A percentile compares a stretch with the other conserved stretches of the same genome.
Conservation (phyloP, 2,888 invertebrate genomes). For the Leptinotarsa juncta region DNA sequence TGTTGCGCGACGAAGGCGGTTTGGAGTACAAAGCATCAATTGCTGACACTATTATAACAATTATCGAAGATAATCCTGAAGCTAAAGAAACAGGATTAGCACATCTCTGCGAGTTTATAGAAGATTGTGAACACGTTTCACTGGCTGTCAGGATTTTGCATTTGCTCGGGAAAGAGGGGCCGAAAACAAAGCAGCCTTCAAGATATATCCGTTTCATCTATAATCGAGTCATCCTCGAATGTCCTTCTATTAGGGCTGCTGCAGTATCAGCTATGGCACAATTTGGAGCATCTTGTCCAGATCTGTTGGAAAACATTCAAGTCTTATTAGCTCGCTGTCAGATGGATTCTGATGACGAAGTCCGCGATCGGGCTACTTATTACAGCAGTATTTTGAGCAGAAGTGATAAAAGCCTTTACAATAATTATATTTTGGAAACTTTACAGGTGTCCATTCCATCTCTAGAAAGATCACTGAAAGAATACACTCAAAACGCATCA, state of each 20-base stretch:
- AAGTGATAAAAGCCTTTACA: slow-evolving; percentile 76
- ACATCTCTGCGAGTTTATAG: slow-evolving; percentile 99
- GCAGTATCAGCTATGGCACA: slow-evolving; percentile 98
- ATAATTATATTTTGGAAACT: slow-evolving; percentile 81
- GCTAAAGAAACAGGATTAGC: slow-evolving; percentile 97
- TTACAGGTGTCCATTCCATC: slow-evolving; percentile 86
- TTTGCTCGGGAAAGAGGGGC: slow-evolving; percentile 96
- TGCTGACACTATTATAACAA: slow-evolving; percentile 96
- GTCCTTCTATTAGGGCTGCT: slow-evolving; percentile 94
- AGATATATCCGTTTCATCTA: slow-evolving; percentile 86
- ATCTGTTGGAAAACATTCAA: slow-evolving; percentile 85
- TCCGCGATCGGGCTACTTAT: slow-evolving; percentile 96
- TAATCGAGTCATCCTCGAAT: slow-evolving; percentile 94
- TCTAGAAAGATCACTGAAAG: slow-evolving; percentile 87
- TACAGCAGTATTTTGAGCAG: slow-evolving; percentile 88
- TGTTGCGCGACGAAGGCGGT: slow-evolving; percentile 77
- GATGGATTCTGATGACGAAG: slow-evolving; percentile 98
- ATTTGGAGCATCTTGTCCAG: slow-evolving; percentile 95
- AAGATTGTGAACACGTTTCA: slow-evolving; percentile 98
- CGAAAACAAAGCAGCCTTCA: slow-evolving; percentile 79
- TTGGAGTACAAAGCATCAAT: slow-evolving; percentile 95
- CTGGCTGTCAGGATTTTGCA: slow-evolving; percentile 96
- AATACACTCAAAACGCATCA: slow-evolving; percentile 80
- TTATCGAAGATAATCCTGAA: slow-evolving; percentile 97
- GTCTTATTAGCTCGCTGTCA: slow-evolving; percentile 87